A percentile compares a stretch with the other conserved stretches of the same genome.
Conservation (phyloP, 2,888 invertebrate genomes). For the Coelinius sp. region DNA sequence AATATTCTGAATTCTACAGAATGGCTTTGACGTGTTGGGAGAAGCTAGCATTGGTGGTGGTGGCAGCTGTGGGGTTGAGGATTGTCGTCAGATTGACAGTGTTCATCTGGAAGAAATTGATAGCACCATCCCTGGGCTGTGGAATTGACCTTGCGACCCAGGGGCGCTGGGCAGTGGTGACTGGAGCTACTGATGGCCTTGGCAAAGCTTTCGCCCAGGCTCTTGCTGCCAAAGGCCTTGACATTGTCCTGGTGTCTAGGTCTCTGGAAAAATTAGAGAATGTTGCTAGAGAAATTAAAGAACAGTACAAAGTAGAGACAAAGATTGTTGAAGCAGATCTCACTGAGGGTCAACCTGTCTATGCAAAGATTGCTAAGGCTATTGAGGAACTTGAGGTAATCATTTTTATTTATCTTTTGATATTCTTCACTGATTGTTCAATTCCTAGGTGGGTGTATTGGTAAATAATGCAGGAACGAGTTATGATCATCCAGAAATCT, state of each 20-base stretch:
- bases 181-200: conserved; percentile 91
- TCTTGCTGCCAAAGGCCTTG: conserved; percentile 82
- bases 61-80: conserved; percentile 61
- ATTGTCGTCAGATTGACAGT: conserved; percentile 56
- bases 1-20: conserved; percentile 43
- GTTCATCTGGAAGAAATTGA: conserved; percentile 62
- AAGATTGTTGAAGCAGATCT: conserved; percentile 88
- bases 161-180: conserved; percentile 77
- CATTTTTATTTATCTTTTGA: conserved; percentile 29
- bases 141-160: conserved; percentile 62
- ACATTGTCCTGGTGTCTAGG: conserved; percentile 86
- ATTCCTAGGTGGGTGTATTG: conserved; percentile 61
- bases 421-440: neutral
- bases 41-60: conserved; percentile 61
- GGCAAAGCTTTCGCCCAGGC: conserved; percentile 88
- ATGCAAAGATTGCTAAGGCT: conserved; percentile 78
- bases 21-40: conserved; percentile 67
- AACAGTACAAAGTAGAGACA: conserved; percentile 80
- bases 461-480: conserved; percentile 81
- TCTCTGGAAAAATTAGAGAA: conserved; percentile 80
- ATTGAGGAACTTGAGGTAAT: conserved; percentile 73
- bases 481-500: conserved; percentile 76
- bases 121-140: conserved; percentile 62
- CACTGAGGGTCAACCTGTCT: conserved; percentile 80
- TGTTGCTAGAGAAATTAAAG: conserved; percentile 83